Evolutionary conservation across 1,140 invertebrate species (phyloP), one percentile per base, ranked within the genome.

Genomic region (Metopolophium dirhodum): DNA sequence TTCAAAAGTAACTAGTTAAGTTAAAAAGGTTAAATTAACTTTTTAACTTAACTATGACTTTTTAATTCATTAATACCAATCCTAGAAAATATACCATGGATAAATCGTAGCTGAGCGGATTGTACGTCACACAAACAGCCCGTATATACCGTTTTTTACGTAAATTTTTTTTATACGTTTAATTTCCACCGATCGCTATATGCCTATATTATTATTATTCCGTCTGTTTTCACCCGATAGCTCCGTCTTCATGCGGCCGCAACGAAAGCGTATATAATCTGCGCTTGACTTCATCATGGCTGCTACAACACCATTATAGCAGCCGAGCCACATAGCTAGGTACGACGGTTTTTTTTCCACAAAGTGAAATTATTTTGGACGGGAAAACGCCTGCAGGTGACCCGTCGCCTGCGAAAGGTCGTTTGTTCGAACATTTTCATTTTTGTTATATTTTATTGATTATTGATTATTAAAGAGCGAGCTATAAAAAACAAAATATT

Each of bases 191-290:
- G 49, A 35, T 22, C 7, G 22, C 45, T n/a, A 37, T 37, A 37
- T 37, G 37, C 37, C 37, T 37, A 0, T 41, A 86, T 61, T 61
- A 77, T 87, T 49, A 87, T 87, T 49, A 87, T 87, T 49, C 30
- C 3, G 20, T 51, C 85, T 3, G 41, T 49, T 41, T 45, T 85
- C 37, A 1, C 23, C 2, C 30, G 30, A 47, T 30, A 18, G 26
- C 23, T 26, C 11, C 11, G 86, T 88, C n/a, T 30, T 51, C 41
- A 26, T 30, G 11, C 26, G 4, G 20, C 9, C 18, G 2, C 54
- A 2, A 91, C 41, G 26, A 77, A 77, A 91, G 61, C 54, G 61
- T 68, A 77, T 85, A 91, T 90, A 93, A 57, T 86, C 22, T 45
- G 9, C 18, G 35, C 37, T 30, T 77, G 30, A n/a, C 61, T 77